Conservation (phyloP, 2,797 vertebrate species). For the Euthynnus affinis region DNA sequence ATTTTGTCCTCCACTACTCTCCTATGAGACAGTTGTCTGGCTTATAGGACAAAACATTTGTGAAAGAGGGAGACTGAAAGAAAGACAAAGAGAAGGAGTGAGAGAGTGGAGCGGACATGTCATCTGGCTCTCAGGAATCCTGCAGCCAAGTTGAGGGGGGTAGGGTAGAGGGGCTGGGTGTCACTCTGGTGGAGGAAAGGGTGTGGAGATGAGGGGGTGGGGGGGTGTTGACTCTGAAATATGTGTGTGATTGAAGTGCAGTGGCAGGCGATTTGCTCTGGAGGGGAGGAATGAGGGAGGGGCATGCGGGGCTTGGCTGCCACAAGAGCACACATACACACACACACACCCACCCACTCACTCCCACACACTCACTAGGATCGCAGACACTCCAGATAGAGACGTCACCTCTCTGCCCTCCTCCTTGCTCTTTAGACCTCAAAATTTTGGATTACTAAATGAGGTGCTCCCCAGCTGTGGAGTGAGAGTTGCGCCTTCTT, state of each 20-base stretch:
- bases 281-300: slow-evolving; percentile 76
- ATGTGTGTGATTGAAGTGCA: slow-evolving; percentile 66
- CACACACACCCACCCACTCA: slow-evolving; percentile 39
- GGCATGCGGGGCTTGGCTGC: slow-evolving; percentile 61
- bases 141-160: slow-evolving; percentile 36
- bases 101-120: slow-evolving; percentile 52
- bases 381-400: slow-evolving; percentile 69
- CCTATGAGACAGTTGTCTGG: slow-evolving; percentile 7
- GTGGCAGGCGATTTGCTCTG: slow-evolving; percentile 68
- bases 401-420: slow-evolving; percentile 60
- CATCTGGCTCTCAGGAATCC: slow-evolving; percentile 65
- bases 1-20: neutral
- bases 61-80: slow-evolving; percentile 7
- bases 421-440: slow-evolving; percentile 49
- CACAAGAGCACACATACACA: slow-evolving; percentile 50
- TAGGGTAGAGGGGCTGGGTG: slow-evolving; percentile 49
- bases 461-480: slow-evolving; percentile 12
- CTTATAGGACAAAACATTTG: neutral
- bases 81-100: slow-evolving; percentile 30
- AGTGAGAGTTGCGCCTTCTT: slow-evolving; percentile 6
- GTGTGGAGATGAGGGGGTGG: slow-evolving; percentile 28
- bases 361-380: slow-evolving; percentile 53
- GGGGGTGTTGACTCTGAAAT: slow-evolving; percentile 64
- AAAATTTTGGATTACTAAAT: slow-evolving; percentile 17
- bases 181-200: slow-evolving; percentile 66